Base-by-base conservation (phyloP, 1,140 invertebrate species). In the Caerostris extrusa region DNA sequence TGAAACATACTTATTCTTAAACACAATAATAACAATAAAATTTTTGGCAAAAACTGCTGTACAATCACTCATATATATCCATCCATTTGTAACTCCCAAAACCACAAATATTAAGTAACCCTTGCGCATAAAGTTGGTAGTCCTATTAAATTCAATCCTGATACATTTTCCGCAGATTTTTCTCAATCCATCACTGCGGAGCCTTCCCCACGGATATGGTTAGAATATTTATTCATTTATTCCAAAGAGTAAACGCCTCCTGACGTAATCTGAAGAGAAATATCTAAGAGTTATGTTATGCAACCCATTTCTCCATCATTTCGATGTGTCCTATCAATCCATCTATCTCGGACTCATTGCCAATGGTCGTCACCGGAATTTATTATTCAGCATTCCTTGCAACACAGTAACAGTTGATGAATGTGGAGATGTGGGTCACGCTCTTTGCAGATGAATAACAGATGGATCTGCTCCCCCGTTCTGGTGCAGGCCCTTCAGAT, bases 251-350 rank as follows among this genome's bases (percentile, higher is more conserved):
- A 71, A 71, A 71, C 69, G 19, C 69, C n/a, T 71, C 8, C 69
- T 71, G n/a, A 6, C 69, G 69, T 34, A 71, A 71, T 71, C 69
- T 71, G 34, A 71, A 71, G 69, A 71, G 69, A 71, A 71, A 34
- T 71, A 71, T 71, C 69, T 71, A 71, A 71, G 69, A 71, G 69
- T 71, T 71, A 19, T 71, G 69, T 71, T 71, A 34, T 71, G 69
- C 69, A 71, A 34, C n/a, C n/a, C 69, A 71, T 71, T 71, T 71
- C 69, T n/a, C 69, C 69, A 71, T 71, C 69, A 71, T 71, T 71
- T 71, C 69, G 34, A 71, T 71, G 69, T 71, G 69, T n/a, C 34
- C 8, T 71, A 71, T 71, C 69, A 50, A 71, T 71, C 69, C 69
- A 71, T 71, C 69, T 71, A 71, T 71, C 69, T 34, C 34, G 69